Evolutionary conservation across 2,113 vertebrate species (phyloP).

Genomic region (Nansenia antarctica): DNA sequence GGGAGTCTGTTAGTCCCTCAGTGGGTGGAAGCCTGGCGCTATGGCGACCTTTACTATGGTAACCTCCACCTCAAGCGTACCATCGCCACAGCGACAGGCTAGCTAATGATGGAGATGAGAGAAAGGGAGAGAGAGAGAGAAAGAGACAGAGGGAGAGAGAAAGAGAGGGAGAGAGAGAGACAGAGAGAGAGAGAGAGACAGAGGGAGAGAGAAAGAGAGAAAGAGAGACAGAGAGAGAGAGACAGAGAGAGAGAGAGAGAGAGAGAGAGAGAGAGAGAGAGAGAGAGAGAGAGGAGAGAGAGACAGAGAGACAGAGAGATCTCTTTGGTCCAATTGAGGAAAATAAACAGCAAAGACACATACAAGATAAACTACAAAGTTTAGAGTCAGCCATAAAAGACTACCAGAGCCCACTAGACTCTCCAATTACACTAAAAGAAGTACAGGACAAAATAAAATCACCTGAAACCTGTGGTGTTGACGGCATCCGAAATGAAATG

Average conservation of each 20-base stretch:
- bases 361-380: too few relatives aligned
- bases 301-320: not conserved
- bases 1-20: too few relatives aligned
- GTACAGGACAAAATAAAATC: too few relatives aligned
- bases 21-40: not conserved
- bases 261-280: not conserved
- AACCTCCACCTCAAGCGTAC: slow-evolving; percentile 37
- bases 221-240: too few relatives aligned
- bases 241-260: not conserved
- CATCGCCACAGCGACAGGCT: slow-evolving; percentile 22
- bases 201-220: not conserved
- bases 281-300: not conserved
- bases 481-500: too few relatives aligned
- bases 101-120: slow-evolving; percentile 45
- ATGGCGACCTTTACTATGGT: slow-evolving; percentile 49
- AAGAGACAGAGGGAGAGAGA: not conserved
- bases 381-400: too few relatives aligned
- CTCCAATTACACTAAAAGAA: too few relatives aligned
- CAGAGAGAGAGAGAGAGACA: not conserved
- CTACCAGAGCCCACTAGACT: too few relatives aligned
- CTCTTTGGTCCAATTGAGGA: too few relatives aligned
- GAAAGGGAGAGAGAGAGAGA: not conserved
- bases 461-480: too few relatives aligned
- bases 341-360: too few relatives aligned
- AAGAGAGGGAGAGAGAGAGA: not conserved